Evolutionary conservation across 2,888 invertebrate genomes (phyloP).

Genomic region (Aspidiotus rigidus): DNA sequence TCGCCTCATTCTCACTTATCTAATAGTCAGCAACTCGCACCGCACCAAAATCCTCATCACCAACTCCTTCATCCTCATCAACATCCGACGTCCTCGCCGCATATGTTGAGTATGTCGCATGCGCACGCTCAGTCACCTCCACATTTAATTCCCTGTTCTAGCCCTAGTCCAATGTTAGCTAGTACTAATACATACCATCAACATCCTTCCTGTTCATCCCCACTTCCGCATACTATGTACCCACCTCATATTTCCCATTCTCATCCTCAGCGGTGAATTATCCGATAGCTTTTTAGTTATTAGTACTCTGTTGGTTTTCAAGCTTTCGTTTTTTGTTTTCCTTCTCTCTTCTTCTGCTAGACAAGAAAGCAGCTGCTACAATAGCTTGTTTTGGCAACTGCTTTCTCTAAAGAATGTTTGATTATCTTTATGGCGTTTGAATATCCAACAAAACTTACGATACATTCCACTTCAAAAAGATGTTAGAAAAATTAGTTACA

Average conservation of each 20-base stretch:
- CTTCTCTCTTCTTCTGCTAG: background rate
- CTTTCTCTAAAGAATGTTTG: no score
- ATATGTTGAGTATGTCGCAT: constrained; percentile 56
- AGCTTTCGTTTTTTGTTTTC: constrained; percentile 1
- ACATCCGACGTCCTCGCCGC: constrained; percentile 45
- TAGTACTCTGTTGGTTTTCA: background rate
- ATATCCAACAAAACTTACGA: no score
- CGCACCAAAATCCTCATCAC: constrained; percentile 42
- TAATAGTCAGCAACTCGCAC: constrained; percentile 42
- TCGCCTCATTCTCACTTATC: constrained; percentile 43
- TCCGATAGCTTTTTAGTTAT: background rate
- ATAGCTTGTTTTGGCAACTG: no score
- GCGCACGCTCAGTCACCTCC: constrained; percentile 50
- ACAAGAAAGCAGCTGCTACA: no score
- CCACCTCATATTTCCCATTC: constrained; percentile 58
- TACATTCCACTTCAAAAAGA: no score
- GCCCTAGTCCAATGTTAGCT: constrained; percentile 66
- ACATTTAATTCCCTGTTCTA: constrained; percentile 52
- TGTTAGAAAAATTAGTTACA: no score
- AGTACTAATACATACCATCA: constrained; percentile 48
- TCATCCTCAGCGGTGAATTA: constrained; percentile 70
- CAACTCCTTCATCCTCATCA: constrained; percentile 44
- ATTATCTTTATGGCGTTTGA: no score
- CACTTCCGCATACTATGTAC: constrained; percentile 59
- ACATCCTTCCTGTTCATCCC: constrained; percentile 49